Evolutionary conservation across 2,797 vertebrate genomes (phyloP).

Genomic region (Sebastes dallii): DNA sequence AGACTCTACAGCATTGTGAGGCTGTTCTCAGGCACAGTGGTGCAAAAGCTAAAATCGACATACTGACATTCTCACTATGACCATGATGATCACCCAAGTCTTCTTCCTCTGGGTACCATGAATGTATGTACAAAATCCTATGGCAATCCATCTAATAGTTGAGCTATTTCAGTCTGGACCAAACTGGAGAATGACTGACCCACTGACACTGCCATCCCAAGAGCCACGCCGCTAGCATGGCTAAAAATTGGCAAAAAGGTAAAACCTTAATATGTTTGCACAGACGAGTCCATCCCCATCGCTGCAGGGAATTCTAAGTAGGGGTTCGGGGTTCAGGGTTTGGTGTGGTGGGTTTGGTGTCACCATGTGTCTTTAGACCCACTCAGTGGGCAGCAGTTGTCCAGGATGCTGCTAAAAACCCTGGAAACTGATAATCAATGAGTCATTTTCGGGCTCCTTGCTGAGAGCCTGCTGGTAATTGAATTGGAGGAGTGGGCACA

Average conservation of each 20-base stretch:
- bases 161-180: neutral
- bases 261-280: neutral
- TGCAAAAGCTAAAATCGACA: too few relatives aligned
- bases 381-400: constrained; percentile 9
- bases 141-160: neutral
- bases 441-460: constrained; percentile 57
- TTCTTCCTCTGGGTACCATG: too few relatives aligned
- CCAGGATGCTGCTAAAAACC: constrained; percentile 45
- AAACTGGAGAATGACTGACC: neutral
- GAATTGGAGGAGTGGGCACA: constrained; percentile 61
- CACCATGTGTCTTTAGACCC: neutral
- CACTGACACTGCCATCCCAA: neutral
- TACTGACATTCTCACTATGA: too few relatives aligned
- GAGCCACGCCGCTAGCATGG: too few relatives aligned
- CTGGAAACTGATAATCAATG: constrained; percentile 67
- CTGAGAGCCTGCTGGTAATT: constrained; percentile 63
- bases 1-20: too few relatives aligned
- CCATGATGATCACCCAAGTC: too few relatives aligned
- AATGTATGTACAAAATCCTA: too few relatives aligned
- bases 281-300: neutral
- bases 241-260: neutral
- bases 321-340: neutral
- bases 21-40: too few relatives aligned
- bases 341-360: neutral
- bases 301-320: too few relatives aligned